These are phyloP conservation scores for Acleris emargana DNA, from an alignment of 2,888 invertebrate genomes.

Conservation along the genomic window DNA sequence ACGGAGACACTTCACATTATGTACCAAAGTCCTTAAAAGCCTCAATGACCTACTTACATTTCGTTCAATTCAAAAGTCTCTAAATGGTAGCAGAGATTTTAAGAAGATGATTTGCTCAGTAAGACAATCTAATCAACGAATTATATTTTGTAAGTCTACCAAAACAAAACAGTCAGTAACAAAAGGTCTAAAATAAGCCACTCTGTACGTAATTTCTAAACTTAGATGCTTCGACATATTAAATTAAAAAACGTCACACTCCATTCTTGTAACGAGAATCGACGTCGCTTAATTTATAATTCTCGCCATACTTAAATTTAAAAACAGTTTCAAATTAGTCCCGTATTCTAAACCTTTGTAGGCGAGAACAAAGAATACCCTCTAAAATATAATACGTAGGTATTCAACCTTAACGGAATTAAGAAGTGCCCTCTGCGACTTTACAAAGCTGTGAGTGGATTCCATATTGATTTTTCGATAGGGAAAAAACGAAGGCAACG, in stretches of 20 bases:
- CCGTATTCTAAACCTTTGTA: no score
- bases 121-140: background rate
- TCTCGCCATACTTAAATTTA: no score
- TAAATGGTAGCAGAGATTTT: background rate
- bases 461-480: constrained; percentile 79
- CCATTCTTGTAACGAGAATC: no score
- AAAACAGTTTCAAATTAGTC: no score
- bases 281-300: no score
- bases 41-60: constrained; percentile 41
- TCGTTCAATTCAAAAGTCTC: background rate
- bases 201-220: no score
- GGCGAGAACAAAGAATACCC: background rate
- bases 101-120: background rate
- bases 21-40: constrained; percentile 63
- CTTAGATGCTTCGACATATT: no score
- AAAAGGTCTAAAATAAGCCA: no score
- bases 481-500: constrained; percentile 84
- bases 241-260: no score
- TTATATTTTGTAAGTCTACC: no score
- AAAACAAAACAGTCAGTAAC: no score
- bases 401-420: constrained; percentile 65
- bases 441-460: constrained; percentile 73
- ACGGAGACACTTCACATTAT: constrained; percentile 77
- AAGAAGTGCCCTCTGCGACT: constrained; percentile 73
- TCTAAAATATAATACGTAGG: constrained; percentile 37